Evolutionary conservation across 2,888 invertebrate genomes (phyloP).

Genomic region (Rotaria sp.): DNA sequence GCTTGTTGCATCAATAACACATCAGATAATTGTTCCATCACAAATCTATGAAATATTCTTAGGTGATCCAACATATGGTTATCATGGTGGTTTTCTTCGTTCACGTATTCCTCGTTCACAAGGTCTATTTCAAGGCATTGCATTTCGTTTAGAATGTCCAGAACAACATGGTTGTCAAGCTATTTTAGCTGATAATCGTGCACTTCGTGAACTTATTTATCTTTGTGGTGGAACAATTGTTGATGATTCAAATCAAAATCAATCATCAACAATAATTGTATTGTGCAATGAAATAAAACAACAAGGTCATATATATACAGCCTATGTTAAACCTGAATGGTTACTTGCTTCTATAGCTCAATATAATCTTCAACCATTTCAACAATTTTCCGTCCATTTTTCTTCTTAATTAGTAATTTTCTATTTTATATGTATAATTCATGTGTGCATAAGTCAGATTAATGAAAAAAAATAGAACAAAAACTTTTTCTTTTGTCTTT

Average conservation of each 20-base stretch:
- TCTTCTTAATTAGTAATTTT: not conserved
- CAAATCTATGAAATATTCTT: conserved; percentile 4
- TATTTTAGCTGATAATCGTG: conserved; percentile 2
- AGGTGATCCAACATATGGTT: conserved; percentile 4
- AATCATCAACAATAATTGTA: not conserved
- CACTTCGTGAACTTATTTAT: conserved; percentile 10
- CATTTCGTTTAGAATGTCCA: not conserved
- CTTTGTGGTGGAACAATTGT: conserved; percentile 16
- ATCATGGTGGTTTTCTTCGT: conserved; percentile 25
- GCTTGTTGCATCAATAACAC: not conserved
- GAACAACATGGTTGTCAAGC: conserved; percentile 11
- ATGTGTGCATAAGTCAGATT: not conserved
- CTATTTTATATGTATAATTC: not conserved
- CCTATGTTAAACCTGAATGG: conserved; percentile 22
- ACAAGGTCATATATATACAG: not conserved
- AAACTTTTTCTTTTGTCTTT: too few relatives aligned
- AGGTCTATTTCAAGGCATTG: not conserved
- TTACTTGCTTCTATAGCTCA: conserved; percentile 10
- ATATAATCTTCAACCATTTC: not conserved
- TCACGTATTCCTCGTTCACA: conserved; percentile 19
- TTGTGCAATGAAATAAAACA: not conserved
- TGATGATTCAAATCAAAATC: not conserved
- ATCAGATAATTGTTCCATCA: not conserved
- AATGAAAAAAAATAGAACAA: too few relatives aligned
- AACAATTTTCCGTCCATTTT: conserved; percentile 8